Base-by-base conservation (phyloP, 2,113 vertebrate genomes). In the Anolis sagrei region DNA sequence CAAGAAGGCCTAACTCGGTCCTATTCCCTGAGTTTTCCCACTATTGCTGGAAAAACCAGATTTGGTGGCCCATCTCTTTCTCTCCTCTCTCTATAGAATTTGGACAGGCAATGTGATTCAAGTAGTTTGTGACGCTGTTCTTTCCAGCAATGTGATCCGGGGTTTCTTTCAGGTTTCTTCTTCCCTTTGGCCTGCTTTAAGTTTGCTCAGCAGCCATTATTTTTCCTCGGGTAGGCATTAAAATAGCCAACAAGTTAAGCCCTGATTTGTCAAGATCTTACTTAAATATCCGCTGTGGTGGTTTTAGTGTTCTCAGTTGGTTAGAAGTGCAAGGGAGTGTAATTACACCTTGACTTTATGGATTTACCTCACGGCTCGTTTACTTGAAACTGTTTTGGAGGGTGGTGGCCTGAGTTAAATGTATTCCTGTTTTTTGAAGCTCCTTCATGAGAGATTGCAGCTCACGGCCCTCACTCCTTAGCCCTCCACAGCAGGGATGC, bases 261-360 rank as follows among this genome's bases (percentile, higher is more conserved):
- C 2, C 34, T 69, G 85, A 34, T 88, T 93, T 80, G 66, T 86
- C 79, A 64, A 89, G 91, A 78, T 58, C 84, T 79, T 61, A 90
- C 58, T 89, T 81, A 83, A 87, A 91, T 90, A 85, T 88, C 58
- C 54, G 92, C 90, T 88, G 90, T 83, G 79, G 79, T 90, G 86
- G 89, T 68, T 5, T 86, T 84, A 82, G 87, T 61, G 82, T 77
- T 89, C 92, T 87, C 91, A 86, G 91, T 90, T 90, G 90, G 89
- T 58, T 86, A 91, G 90, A 85, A 91, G 91, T 93, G n/a, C 29
- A 10, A 39, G 69, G 88, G 94, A 93, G 94, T 85, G 90, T 92
- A 80, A 92, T 91, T 88, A 94, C 85, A 86, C 89, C 86, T 89
- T 87, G 86, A 49, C 88, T 92, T 92, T 85, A 87, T 75, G 82